These are phyloP conservation scores for Crotalus helleri DNA, from an alignment of 2,113 vertebrate genomes.

Conservation along the genomic window DNA sequence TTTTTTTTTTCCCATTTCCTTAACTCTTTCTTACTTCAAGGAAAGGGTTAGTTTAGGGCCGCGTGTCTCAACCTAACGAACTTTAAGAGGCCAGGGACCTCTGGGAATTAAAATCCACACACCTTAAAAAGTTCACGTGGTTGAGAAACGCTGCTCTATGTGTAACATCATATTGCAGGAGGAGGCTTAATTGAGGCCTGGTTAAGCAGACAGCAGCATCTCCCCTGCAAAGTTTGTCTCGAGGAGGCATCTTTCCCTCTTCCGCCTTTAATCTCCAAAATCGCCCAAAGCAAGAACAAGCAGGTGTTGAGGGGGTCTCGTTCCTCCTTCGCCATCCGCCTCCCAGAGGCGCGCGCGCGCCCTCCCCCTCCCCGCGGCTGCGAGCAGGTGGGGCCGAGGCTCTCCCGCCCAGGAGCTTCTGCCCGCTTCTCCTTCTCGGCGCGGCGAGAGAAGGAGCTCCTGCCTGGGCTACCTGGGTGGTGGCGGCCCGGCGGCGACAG, in stretches of 20 bases:
- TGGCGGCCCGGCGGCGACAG: neutral
- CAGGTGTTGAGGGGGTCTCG: neutral
- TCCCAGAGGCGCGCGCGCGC: fast-evolving
- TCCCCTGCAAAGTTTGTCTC: neutral
- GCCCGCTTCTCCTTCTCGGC: neutral
- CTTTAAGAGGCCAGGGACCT: neutral
- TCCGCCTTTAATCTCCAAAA: neutral
- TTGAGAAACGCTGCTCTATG: neutral
- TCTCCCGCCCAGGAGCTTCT: neutral
- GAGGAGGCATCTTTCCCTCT: neutral
- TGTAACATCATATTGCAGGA: neutral
- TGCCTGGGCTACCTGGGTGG: neutral
- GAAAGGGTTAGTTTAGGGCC: neutral
- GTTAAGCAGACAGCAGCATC: neutral
- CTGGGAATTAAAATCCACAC: neutral
- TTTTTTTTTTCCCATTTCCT: neutral
- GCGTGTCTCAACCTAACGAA: neutral
- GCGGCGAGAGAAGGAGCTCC: neutral
- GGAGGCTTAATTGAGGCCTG: neutral
- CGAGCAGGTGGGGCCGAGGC: neutral
- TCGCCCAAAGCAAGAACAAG: too few species aligned
- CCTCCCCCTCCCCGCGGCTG: neutral
- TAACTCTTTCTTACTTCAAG: neutral
- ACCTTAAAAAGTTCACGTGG: neutral
- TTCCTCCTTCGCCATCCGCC: neutral